Percentiles rank a stretch among this genome's conserved stretches.
Evolutionary conservation across 1,140 invertebrate genomes (phyloP).

Genomic region (silkworm (Bombyx mori)): ASM3026992v2 NC_085110.1:15503501-15504000

Average conservation of each 20-base stretch:
- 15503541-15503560: too few relatives aligned
- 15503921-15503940: constrained; percentile 2
- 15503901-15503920: constrained; percentile 6
- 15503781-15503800: background rate
- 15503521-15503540: too few relatives aligned
- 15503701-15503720: too few relatives aligned
- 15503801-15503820: background rate
- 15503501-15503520: too few relatives aligned
- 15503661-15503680: too few relatives aligned
- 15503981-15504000: background rate
- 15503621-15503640: too few relatives aligned
- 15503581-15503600: too few relatives aligned
- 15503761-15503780: background rate
- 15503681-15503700: too few relatives aligned
- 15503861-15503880: constrained; percentile 8
- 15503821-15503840: background rate
- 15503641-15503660: too few relatives aligned
- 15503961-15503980: constrained; percentile 2
- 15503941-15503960: constrained; percentile 7
- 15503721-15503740: background rate
- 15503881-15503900: constrained; percentile 4
- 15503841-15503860: background rate
- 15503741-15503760: background rate
- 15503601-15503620: too few relatives aligned
- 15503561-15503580: too few relatives aligned